These are phyloP conservation scores for Phenganax subtilis DNA, from an alignment of 92 coral and sea anemone genomes.

Conservation along the genomic window DNA sequence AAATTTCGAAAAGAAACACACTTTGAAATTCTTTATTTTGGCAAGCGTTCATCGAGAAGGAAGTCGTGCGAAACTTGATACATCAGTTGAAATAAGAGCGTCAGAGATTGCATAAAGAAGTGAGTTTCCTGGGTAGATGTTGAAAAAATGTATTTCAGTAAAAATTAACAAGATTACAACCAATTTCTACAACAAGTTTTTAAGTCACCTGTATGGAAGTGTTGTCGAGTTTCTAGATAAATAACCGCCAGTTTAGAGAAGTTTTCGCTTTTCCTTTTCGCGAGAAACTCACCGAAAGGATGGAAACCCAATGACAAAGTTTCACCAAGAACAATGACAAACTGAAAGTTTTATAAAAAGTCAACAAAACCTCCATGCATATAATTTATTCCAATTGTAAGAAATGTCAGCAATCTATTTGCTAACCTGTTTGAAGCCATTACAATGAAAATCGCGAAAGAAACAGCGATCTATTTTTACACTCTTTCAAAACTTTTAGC, in stretches of 20 bases:
- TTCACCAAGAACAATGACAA: neutral
- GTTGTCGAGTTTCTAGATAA: neutral
- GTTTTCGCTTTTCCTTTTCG: neutral
- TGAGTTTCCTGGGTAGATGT: neutral
- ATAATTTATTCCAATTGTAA: conserved; percentile 30
- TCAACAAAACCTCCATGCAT: conserved; percentile 11
- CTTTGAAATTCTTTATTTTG: too few relatives aligned
- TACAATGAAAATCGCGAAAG: neutral
- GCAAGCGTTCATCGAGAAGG: too few relatives aligned
- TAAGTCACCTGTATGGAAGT: neutral
- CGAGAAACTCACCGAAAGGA: neutral
- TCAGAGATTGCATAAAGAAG: neutral
- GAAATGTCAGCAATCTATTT: conserved; percentile 13
- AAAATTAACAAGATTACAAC: conserved; percentile 37
- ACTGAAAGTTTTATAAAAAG: conserved; percentile 10
- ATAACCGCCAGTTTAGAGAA: neutral
- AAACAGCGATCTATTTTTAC: neutral
- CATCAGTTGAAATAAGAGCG: neutral
- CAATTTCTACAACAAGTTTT: conserved; percentile 16
- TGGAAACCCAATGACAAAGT: neutral
- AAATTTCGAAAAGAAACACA: too few relatives aligned
- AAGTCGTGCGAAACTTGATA: neutral
- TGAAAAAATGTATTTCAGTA: conserved; percentile 8
- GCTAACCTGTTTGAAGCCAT: conserved; percentile 6
- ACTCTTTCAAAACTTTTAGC: neutral